Evolutionary conservation across 2,797 vertebrate species (phyloP), one percentile per base, ranked within the genome.

Genomic region (Myiotriccus ornatus): DNA sequence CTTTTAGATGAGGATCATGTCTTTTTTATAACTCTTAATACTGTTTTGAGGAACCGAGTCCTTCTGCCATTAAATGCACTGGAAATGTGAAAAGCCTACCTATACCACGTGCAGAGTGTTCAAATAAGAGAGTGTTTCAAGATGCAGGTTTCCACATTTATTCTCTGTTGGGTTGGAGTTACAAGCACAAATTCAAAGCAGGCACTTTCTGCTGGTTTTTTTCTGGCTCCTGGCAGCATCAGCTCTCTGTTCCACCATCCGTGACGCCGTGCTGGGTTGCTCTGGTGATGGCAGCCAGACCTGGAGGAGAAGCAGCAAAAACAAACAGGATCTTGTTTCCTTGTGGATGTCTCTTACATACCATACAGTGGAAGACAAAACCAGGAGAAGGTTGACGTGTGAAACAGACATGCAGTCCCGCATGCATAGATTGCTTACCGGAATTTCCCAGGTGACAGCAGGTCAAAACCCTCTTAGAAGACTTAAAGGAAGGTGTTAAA

Each of bases 61-160:
- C 39, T 87, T 41, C 73, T 85, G 53, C 47, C 6, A 0, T 77
- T 75, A 78, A 69, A 50, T n/a, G n/a, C 25, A 25, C 18, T 47
- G 27, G 37, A 79, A 88, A 78, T 76, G 52, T 77, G 87, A 80
- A 83, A 93, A 93, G 9, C 90, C 47, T 84, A 73, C 82, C 62
- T 86, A 12, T 4, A 2, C 13, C 53, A 24, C 8, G 0, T 39
- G 46, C 35, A n/a, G 34, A n/a, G 47, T 18, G 7, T 59, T 91
- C 56, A 79, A 79, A 15, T 22, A 43, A 64, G 52, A 53, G 43
- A 35, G 34, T 24, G 49, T 87, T 90, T 47, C 46, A 47, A 47
- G 62, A 67, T 89, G 39, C 63, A 55, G 28, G 47, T 81, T 92
- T 76, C 43, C 21, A 28, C 7, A 0, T 79, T 83, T 64, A 41